Percentiles rank a stretch among this genome's conserved stretches.
These are phyloP conservation scores for Apodemia duryi DNA, from an alignment of 2,888 invertebrate genomes.

Conservation along the genomic window DNA sequence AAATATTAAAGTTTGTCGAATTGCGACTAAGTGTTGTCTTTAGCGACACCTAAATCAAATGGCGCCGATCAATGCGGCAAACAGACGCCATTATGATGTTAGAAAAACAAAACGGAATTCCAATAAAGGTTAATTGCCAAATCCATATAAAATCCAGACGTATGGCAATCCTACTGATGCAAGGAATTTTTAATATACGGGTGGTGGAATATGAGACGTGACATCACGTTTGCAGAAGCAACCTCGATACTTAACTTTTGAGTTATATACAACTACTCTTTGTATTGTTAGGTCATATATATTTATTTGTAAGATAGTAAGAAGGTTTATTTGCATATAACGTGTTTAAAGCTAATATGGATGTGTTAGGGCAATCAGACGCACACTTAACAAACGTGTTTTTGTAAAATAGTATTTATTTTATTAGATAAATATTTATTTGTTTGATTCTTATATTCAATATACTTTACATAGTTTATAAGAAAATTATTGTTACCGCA, in stretches of 20 bases:
- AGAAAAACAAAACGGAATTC: background rate
- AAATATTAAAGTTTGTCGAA: background rate
- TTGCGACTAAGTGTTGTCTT: background rate
- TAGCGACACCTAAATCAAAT: background rate
- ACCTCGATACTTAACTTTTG: conserved; percentile 8
- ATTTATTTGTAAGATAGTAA: no score
- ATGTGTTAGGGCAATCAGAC: no score
- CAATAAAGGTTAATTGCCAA: background rate
- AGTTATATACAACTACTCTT: background rate
- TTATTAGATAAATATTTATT: no score
- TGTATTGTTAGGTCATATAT: background rate
- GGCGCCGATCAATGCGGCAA: background rate
- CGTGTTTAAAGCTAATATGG: no score
- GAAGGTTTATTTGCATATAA: background rate
- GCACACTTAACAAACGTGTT: no score
- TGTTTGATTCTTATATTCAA: no score
- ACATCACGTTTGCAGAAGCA: conserved; percentile 1
- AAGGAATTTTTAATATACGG: conserved; percentile 13
- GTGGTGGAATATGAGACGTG: conserved; percentile 8
- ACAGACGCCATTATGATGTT: background rate
- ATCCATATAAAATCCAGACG: background rate
- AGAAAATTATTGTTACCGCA: no score
- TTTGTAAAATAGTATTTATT: no score
- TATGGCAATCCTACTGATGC: background rate
- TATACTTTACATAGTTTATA: no score